A percentile compares a stretch with the other conserved stretches of the same genome.
phyloP scores from a whole-genome alignment of 2,888 invertebrate species.

The Meghimatium bilineatum region DNA sequence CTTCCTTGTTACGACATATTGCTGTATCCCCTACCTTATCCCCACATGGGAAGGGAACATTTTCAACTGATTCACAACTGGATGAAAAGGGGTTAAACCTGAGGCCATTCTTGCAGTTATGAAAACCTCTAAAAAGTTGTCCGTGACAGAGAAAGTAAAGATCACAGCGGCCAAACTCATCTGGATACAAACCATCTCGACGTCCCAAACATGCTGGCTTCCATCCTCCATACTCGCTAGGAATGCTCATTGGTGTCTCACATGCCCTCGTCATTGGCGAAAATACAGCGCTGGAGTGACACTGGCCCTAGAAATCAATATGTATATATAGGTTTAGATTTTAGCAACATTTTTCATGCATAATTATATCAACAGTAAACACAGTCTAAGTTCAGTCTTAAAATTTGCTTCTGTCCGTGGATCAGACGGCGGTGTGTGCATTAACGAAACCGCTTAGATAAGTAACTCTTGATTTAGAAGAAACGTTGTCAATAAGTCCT shows the following conservation, averaged over 20 bases:
- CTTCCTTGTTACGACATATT: slow-evolving; percentile 51
- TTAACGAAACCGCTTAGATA: too few species aligned
- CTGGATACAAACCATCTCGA: slow-evolving; percentile 55
- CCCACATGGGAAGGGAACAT: slow-evolving; percentile 59
- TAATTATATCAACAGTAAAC: neutral
- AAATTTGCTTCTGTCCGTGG: too few species aligned
- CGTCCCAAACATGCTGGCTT: slow-evolving; percentile 52
- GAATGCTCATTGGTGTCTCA: slow-evolving; percentile 55
- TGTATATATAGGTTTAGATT: neutral
- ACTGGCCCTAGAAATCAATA: slow-evolving; percentile 23
- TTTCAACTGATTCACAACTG: slow-evolving; percentile 50
- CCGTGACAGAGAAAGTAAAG: slow-evolving; percentile 53
- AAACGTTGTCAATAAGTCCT: too few species aligned
- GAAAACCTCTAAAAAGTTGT: slow-evolving; percentile 52
- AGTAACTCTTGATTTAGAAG: too few species aligned
- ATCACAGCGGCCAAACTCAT: slow-evolving; percentile 56
- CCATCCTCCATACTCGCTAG: slow-evolving; percentile 53
- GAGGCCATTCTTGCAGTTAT: slow-evolving; percentile 46
- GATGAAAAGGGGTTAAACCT: slow-evolving; percentile 54
- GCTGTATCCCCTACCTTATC: slow-evolving; percentile 55
- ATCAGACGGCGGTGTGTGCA: too few species aligned
- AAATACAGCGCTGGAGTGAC: slow-evolving; percentile 50
- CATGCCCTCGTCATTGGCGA: slow-evolving; percentile 55
- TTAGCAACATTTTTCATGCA: neutral
- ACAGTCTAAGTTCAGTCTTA: too few species aligned